These are phyloP conservation scores for Lycaon pictus DNA, from an alignment of 2,113 vertebrate species.

Conservation along the genomic window DNA sequence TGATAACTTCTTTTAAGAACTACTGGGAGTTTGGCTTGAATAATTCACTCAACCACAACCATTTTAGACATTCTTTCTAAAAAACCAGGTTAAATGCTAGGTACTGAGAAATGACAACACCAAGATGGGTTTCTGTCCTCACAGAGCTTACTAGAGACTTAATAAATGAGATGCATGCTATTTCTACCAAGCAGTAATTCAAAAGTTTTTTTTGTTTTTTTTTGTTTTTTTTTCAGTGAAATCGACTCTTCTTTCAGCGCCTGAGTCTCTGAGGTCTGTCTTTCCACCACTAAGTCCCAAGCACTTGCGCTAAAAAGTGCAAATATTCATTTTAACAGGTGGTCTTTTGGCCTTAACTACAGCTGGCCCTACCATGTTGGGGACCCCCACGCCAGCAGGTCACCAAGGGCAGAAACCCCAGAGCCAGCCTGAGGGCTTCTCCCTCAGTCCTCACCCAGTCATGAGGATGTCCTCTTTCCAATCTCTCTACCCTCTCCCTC, in stretches of 20 bases:
- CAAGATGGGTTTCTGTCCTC: not conserved
- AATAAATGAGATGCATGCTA: not conserved
- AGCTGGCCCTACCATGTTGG: not conserved
- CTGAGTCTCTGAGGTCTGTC: not conserved
- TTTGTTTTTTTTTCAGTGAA: not conserved
- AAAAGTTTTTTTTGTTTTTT: not conserved
- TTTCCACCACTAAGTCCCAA: not conserved
- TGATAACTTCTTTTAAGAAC: not conserved
- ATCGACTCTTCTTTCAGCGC: not conserved
- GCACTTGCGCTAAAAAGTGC: not conserved
- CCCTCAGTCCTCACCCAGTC: not conserved
- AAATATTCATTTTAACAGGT: not conserved
- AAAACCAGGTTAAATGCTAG: not conserved
- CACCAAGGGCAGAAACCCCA: not conserved
- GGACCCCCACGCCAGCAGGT: not conserved
- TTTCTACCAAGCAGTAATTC: not conserved
- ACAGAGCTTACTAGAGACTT: not conserved
- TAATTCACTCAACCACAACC: not conserved
- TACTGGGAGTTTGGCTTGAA: slow-evolving; percentile 10
- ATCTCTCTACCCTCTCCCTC: not conserved
- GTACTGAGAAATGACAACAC: not conserved
- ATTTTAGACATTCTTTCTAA: not conserved
- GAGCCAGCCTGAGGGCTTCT: not conserved
- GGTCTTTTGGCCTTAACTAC: not conserved
- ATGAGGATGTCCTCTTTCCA: not conserved